Conservation (phyloP, 2,888 invertebrate species). For the Drosophila leonis region DNA sequence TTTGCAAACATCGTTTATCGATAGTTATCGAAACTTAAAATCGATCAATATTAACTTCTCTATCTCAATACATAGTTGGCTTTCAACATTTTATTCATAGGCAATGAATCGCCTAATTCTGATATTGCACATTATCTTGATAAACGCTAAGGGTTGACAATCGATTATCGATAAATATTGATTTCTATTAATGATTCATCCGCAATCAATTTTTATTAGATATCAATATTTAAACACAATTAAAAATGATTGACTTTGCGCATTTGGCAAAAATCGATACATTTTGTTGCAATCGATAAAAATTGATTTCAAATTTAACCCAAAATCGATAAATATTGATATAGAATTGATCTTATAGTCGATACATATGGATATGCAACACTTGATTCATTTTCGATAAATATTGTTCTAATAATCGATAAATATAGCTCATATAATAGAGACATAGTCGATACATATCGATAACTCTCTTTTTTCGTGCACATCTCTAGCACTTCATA, state of each 20-base stretch:
- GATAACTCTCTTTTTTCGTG: no score
- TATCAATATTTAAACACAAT: no score
- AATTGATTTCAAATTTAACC: neutral
- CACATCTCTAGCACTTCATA: no score
- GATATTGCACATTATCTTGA: no score
- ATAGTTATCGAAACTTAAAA: neutral
- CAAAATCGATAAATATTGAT: neutral
- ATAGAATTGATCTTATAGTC: neutral
- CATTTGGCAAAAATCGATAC: neutral
- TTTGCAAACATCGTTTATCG: neutral
- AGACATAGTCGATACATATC: neutral
- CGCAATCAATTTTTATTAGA: no score
- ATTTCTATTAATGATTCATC: neutral
- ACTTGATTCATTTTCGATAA: neutral
- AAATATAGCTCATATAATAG: neutral
- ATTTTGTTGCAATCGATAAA: neutral
- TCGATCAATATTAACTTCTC: no score
- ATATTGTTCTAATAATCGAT: neutral
- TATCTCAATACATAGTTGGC: no score
- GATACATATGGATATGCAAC: neutral
- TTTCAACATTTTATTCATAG: no score
- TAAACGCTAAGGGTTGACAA: neutral
- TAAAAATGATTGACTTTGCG: no score
- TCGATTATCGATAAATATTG: neutral
- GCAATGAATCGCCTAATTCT: no score